phyloP scores from a whole-genome alignment of 64 coral and sea anemone genomes.

The Astreopora myriophthalma region DNA sequence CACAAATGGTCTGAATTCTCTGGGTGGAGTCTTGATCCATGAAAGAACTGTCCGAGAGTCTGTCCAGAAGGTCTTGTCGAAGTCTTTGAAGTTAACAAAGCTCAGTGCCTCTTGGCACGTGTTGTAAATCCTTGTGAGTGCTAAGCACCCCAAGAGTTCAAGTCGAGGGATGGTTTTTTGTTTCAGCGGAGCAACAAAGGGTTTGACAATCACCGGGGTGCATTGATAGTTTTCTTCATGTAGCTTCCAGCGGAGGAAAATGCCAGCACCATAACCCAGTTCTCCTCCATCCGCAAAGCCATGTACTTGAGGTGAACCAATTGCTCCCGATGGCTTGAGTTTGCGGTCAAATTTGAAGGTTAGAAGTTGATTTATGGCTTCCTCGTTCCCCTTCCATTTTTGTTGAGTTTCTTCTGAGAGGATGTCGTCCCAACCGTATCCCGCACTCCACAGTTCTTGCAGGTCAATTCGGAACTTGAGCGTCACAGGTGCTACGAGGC shows the following conservation, averaged over 20 bases:
- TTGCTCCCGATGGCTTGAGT: constrained; percentile 60
- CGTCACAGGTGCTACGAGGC: constrained; percentile 56
- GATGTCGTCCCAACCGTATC: constrained; percentile 54
- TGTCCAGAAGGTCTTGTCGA: constrained; percentile 59
- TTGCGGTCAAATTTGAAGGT: constrained; percentile 37
- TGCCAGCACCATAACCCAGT: constrained; percentile 43
- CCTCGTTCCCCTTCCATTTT: constrained; percentile 55
- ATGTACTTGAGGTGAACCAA: constrained; percentile 60
- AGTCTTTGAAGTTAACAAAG: constrained; percentile 66
- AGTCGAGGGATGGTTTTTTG: constrained; percentile 70
- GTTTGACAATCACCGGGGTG: constrained; percentile 60
- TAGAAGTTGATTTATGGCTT: constrained; percentile 45
- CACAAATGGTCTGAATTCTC: constrained; percentile 67
- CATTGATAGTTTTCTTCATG: constrained; percentile 38
- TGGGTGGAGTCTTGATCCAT: constrained; percentile 72
- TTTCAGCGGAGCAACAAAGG: constrained; percentile 70
- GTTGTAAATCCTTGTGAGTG: constrained; percentile 58
- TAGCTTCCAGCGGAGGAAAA: constrained; percentile 67
- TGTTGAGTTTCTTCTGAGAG: constrained; percentile 49
- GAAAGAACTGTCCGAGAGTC: constrained; percentile 71
- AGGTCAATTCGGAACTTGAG: constrained; percentile 64
- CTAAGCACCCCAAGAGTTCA: constrained; percentile 68
- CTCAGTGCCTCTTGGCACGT: constrained; percentile 47
- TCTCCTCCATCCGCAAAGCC: constrained; percentile 76
- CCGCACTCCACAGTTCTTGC: constrained; percentile 63